Evolutionary conservation across 2,888 invertebrate species (phyloP).

Genomic region (Glyphotaelius pellucidus): DNA sequence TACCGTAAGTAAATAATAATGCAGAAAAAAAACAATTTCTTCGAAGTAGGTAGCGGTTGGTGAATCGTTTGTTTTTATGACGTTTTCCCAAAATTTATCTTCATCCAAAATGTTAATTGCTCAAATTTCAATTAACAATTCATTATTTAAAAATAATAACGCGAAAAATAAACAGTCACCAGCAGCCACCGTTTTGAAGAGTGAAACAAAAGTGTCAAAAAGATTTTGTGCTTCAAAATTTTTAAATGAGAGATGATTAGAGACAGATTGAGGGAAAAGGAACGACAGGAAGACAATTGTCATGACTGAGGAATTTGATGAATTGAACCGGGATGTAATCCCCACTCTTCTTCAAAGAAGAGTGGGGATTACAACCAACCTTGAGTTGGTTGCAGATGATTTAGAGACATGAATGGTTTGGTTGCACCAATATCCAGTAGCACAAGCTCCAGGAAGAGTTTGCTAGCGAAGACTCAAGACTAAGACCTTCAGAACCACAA

Average conservation of each 20-base stretch:
- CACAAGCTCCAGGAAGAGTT: background rate
- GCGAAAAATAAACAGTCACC: background rate
- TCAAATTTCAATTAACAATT: background rate
- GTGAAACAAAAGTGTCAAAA: background rate
- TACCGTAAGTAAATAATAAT: background rate
- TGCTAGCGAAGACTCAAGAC: background rate
- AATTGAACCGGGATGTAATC: background rate
- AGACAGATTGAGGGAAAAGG: background rate
- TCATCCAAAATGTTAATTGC: no score
- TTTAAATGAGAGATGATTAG: background rate
- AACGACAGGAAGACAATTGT: slow-evolving; percentile 2
- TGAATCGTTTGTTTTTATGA: background rate
- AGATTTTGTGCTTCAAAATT: background rate
- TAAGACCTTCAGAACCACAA: background rate
- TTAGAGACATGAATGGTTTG: background rate
- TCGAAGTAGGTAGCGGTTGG: background rate
- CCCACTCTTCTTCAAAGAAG: background rate
- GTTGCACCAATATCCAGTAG: background rate
- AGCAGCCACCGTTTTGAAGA: background rate
- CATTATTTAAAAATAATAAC: no score
- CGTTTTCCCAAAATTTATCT: background rate
- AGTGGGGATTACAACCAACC: no score
- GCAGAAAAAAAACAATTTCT: background rate
- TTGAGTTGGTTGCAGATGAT: background rate
- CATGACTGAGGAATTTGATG: slow-evolving; percentile 2